Conservation (phyloP, 2,113 vertebrate genomes). For the Poecile atricapillus region DNA sequence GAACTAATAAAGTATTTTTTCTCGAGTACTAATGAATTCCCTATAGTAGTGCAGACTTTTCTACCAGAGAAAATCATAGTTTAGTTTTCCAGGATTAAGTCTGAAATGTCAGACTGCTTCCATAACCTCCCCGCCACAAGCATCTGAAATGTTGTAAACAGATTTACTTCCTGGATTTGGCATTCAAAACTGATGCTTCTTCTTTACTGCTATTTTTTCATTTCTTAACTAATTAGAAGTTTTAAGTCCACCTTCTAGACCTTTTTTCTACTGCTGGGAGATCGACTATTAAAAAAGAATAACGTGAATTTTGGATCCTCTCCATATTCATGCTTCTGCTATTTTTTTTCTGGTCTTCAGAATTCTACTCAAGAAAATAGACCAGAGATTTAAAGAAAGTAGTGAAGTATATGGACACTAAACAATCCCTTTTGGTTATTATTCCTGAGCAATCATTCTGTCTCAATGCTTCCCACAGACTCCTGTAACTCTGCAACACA, state of each 20-base stretch:
- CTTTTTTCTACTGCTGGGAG: background rate
- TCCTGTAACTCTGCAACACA: background rate
- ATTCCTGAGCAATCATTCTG: background rate
- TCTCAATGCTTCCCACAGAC: background rate
- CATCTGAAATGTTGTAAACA: background rate
- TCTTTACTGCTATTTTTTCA: background rate
- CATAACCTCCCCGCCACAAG: background rate
- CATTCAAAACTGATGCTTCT: background rate
- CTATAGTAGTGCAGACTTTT: background rate
- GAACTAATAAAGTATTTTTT: background rate
- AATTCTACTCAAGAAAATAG: background rate
- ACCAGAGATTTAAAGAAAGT: background rate
- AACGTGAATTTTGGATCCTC: background rate
- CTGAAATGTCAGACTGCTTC: background rate
- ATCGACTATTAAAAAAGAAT: background rate
- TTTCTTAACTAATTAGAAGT: background rate
- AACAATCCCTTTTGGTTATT: background rate
- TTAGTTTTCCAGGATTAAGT: background rate
- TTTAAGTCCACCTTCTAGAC: background rate
- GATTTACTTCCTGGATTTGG: background rate
- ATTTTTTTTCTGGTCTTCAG: background rate
- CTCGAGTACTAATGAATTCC: background rate
- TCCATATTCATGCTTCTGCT: background rate
- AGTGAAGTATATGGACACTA: background rate
- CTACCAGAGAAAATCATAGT: background rate